Conservation (phyloP, 2,888 invertebrate species). For the Eristalis tenax region DNA sequence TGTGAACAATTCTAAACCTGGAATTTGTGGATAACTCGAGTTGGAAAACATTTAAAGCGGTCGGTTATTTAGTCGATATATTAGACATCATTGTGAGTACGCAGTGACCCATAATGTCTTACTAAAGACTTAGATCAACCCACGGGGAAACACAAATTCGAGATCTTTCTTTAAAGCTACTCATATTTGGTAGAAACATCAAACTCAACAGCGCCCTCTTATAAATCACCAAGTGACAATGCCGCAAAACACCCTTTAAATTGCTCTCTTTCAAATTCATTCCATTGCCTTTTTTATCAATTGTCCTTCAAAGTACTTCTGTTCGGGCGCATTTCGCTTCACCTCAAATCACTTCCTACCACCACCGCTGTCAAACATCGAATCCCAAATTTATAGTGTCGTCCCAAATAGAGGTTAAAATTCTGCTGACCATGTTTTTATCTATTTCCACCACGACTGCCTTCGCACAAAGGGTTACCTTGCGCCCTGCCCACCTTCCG, state of each 20-base stretch:
- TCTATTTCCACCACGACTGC: constrained; percentile 49
- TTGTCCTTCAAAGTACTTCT: neutral
- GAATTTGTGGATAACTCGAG: no score
- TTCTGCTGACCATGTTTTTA: constrained; percentile 52
- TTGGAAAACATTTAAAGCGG: no score
- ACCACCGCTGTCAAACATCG: neutral
- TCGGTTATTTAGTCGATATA: no score
- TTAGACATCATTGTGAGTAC: no score
- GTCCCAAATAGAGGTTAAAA: constrained; percentile 12
- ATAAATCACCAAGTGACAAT: neutral
- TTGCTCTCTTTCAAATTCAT: neutral
- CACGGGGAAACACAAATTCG: no score
- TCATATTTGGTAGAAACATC: no score
- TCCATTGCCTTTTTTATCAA: neutral
- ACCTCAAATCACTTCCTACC: constrained; percentile 6
- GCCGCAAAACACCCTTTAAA: neutral
- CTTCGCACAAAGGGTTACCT: constrained; percentile 44
- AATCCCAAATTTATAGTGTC: neutral
- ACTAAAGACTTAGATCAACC: no score
- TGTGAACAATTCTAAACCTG: no score
- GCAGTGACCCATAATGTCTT: no score
- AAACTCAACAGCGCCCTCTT: neutral
- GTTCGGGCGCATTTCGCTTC: neutral
- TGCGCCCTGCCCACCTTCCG: constrained; percentile 10
- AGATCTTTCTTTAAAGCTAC: no score